Base-by-base conservation (phyloP, 2,113 vertebrate species). In the Siniperca knerii region DNA sequence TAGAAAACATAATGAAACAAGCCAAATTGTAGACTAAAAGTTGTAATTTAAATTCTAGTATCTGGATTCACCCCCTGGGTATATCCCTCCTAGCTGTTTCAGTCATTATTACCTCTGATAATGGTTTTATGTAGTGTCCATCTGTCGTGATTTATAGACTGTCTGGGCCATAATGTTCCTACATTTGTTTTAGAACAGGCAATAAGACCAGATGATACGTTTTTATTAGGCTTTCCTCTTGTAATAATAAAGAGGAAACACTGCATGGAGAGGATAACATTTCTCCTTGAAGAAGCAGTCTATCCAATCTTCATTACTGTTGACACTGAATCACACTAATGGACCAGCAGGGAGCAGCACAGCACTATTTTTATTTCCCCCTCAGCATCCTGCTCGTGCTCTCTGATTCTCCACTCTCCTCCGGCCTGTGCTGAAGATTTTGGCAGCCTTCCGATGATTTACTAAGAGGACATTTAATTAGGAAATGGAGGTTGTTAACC, bases 301-400 rank as follows among this genome's bases (percentile, higher is more conserved):
- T 33, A 8, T 77, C 71, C 61, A 33, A 10, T 67, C 52, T 21
- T 84, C 42, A 21, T 67, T 35, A 52, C 37, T 23, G 44, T 65
- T 64, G 54, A 46, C 64, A 52, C 35, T 76, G 65, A 80, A 21
- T 78, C 64, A 7, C 62, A 60, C 21, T 75, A 29, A 35, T 20
- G 33, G 35, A 64, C 85, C 94, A 93, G 89, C 87, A 95, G 94
- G 81, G 91, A 74, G 91, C 94, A 94, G 90, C 90, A 92, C 82
- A 81, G 72, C 6, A 6, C 85, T 87, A 37, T 18, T 77, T 64
- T 64, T 50, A 25, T 68, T 48, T 58, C 0, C 54, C 67, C 16
- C 37, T 79, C 75, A 35, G 42, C 42, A 1, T 75, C 54, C 33
- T 55, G 54, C n/a, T 20, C 42, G 1, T 33, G 23, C 20, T 29